Evolutionary conservation across 1,140 invertebrate species (phyloP), one percentile per base, ranked within the genome.

Genomic region (Eufriesea mexicana): DNA sequence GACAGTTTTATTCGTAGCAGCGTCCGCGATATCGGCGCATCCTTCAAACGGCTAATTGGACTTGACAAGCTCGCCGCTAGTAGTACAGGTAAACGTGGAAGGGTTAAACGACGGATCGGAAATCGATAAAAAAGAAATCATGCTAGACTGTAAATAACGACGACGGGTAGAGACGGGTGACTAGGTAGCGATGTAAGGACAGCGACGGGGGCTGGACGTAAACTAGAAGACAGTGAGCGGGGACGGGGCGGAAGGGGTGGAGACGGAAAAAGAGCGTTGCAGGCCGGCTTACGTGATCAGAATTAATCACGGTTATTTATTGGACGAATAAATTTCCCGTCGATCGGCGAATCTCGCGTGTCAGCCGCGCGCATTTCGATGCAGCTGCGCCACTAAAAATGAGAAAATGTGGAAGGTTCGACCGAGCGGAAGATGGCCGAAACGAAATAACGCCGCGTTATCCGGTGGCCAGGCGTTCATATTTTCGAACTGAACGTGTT

Each of bases 231-330:
- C 42, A 64, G 42, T 5, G 9, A 47, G 7, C 35, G 9, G 6
- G 28, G 14, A 5, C 5, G 2, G 42, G 18, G n/a, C 20, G 9
- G n/a, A 20, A 8, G 7, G 45, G 14, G 0, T 23, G 16, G 42
- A 5, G 12, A 8, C 14, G 10, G 42, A 16, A 16, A 54, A 71
- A 25, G 49, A 47, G 28, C 16, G 35, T 67, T 23, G 42, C 20
- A n/a, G 35, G 47, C n/a, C 62, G 61, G 85, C 76, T 87, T 87
- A 87, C 81, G 86, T 80, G 86, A 87, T 87, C 86, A 80, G 85
- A 87, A 87, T 87, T 87, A 86, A 87, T 87, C 86, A 76, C 61
- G 75, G 81, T 87, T 87, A 87, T 87, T 87, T 87, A 87, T 83
- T 76, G 85, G 54, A 55, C 74, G 85, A 87, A 87, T 87, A 87